Conservation (phyloP, 2,113 vertebrate species). For the Physeter macrocephalus region DNA sequence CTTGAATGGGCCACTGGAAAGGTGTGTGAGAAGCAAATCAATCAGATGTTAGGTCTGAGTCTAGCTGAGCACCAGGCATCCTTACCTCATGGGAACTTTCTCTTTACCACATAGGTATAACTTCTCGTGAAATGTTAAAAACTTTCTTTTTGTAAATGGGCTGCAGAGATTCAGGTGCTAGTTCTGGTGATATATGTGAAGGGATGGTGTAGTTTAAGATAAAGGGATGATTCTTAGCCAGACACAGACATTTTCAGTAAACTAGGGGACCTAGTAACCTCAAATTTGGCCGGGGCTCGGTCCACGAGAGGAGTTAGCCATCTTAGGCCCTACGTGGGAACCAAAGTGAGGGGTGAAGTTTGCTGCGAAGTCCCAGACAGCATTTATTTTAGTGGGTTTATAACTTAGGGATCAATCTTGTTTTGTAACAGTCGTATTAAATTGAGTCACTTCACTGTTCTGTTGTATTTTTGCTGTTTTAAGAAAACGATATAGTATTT, state of each 20-base stretch:
- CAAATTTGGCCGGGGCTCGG: not conserved
- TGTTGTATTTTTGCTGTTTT: not conserved
- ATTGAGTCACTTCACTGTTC: not conserved
- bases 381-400: not conserved
- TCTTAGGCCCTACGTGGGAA: not conserved
- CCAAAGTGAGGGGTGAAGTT: not conserved
- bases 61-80: not conserved
- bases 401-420: not conserved
- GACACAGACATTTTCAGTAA: not conserved
- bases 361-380: not conserved
- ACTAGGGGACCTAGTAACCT: not conserved
- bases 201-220: not conserved
- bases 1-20: not conserved
- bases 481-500: not conserved
- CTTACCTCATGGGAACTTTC: rapidly evolving
- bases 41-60: not conserved
- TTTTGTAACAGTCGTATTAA: not conserved
- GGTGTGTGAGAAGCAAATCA: not conserved
- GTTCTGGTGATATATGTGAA: not conserved
- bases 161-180: not conserved
- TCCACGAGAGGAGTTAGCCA: not conserved
- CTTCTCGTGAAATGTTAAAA: not conserved
- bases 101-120: not conserved
- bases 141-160: not conserved
- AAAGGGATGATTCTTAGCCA: not conserved